phyloP scores from a whole-genome alignment of 2,888 invertebrate genomes.

The Geophilus truncorum region DNA sequence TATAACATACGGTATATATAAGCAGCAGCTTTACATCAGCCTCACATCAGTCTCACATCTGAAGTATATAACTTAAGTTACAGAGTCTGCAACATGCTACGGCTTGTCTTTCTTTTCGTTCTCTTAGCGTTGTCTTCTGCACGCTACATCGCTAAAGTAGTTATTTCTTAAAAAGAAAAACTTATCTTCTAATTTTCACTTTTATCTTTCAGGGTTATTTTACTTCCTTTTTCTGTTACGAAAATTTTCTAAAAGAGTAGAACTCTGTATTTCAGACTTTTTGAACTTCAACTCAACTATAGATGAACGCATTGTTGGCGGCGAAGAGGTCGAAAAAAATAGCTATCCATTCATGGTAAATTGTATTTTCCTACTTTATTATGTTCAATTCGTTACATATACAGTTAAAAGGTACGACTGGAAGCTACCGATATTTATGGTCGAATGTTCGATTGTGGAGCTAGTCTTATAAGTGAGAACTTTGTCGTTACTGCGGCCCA shows the following conservation, averaged over 20 bases:
- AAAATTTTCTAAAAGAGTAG: not conserved
- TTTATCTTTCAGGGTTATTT: not conserved
- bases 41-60: too few species aligned
- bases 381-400: not conserved
- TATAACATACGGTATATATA: too few species aligned
- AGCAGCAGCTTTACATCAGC: too few species aligned
- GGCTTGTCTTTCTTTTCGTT: not conserved
- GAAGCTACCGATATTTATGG: too few species aligned
- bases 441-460: not conserved
- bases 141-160: not conserved
- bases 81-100: not conserved
- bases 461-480: not conserved
- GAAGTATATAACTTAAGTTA: too few species aligned
- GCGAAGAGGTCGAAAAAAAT: not conserved
- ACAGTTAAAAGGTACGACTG: not conserved
- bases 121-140: not conserved
- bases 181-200: too few species aligned
- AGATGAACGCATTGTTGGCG: not conserved
- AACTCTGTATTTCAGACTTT: not conserved
- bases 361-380: too few species aligned
- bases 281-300: not conserved
- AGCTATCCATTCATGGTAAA: not conserved
- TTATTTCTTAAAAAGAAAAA: too few species aligned
- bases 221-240: too few species aligned
- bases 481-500: not conserved